Evolutionary conservation across 1,140 invertebrate species (phyloP).

Genomic region (Cotesia typhae): DNA sequence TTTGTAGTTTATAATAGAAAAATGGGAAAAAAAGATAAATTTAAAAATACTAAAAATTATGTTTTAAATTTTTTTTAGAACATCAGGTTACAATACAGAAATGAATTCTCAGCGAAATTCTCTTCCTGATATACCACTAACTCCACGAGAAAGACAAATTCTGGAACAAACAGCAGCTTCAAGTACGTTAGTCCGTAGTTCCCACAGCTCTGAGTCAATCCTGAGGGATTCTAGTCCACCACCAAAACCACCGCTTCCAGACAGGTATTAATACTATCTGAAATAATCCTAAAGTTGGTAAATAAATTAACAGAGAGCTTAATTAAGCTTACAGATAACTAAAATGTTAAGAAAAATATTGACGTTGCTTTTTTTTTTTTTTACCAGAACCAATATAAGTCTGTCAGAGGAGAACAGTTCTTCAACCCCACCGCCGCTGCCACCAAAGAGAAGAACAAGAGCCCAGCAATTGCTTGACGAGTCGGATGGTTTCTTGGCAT

Average conservation of each 20-base stretch:
- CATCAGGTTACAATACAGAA: conserved; percentile 61
- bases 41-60: neutral
- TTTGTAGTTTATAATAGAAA: too few relatives aligned
- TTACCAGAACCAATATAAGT: conserved; percentile 53
- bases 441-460: conserved; percentile 75
- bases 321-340: too few relatives aligned
- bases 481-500: conserved; percentile 65
- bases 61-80: conserved; percentile 47
- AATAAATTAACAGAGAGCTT: too few relatives aligned
- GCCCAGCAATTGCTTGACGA: conserved; percentile 65
- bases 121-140: conserved; percentile 83
- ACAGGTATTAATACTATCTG: conserved; percentile 64
- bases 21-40: too few relatives aligned
- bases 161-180: conserved; percentile 71
- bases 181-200: conserved; percentile 69
- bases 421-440: conserved; percentile 72
- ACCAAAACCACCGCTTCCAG: conserved; percentile 87
- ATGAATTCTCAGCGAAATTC: conserved; percentile 71
- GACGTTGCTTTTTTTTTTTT: conserved; percentile 11
- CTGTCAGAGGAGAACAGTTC: conserved; percentile 59
- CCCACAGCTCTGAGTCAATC: conserved; percentile 80
- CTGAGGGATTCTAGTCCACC: conserved; percentile 76
- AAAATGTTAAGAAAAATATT: neutral
- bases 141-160: conserved; percentile 77
- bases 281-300: too few relatives aligned